Evolutionary conservation across 2,888 invertebrate genomes (phyloP).

Genomic region (Andrena fulva): DNA sequence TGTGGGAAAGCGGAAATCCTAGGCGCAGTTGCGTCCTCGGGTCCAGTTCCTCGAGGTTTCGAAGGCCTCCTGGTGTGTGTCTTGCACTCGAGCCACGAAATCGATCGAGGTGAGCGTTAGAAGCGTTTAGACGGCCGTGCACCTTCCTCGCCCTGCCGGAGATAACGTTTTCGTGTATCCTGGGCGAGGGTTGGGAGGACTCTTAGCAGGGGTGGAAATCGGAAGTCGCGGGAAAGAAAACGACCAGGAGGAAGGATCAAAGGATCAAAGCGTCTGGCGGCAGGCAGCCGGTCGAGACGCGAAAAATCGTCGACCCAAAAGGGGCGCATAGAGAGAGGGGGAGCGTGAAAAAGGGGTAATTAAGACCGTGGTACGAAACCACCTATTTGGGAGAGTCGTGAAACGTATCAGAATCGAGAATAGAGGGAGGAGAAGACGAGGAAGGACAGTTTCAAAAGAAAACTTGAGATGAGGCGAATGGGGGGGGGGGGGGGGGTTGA

Average conservation of each 20-base stretch:
- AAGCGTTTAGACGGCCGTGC: conserved; percentile 46
- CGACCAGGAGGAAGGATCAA: conserved; percentile 22
- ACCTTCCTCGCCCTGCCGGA: conserved; percentile 28
- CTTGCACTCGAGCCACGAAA: conserved; percentile 57
- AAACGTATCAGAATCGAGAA: not conserved
- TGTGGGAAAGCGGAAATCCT: not conserved
- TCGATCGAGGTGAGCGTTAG: conserved; percentile 47
- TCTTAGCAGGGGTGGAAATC: not conserved
- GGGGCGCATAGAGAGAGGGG: not conserved
- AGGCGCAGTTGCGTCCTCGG: not conserved
- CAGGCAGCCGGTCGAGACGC: not conserved
- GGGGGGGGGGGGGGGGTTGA: not conserved
- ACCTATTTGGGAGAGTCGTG: not conserved
- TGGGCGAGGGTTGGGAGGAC: not conserved
- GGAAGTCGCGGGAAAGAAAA: conserved; percentile 10
- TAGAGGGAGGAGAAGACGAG: not conserved
- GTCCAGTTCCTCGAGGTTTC: conserved; percentile 5
- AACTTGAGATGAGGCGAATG: not conserved
- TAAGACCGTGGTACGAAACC: conserved; percentile 3
- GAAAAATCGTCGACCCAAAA: not conserved
- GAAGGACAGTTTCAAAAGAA: conserved; percentile 12
- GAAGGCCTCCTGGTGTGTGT: conserved; percentile 19
- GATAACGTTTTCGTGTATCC: conserved; percentile 23
- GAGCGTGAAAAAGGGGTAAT: conserved; percentile 3
- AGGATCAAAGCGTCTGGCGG: conserved; percentile 25